Evolutionary conservation across 2,113 vertebrate genomes (phyloP).

Genomic region (Pteropus alecto): DNA sequence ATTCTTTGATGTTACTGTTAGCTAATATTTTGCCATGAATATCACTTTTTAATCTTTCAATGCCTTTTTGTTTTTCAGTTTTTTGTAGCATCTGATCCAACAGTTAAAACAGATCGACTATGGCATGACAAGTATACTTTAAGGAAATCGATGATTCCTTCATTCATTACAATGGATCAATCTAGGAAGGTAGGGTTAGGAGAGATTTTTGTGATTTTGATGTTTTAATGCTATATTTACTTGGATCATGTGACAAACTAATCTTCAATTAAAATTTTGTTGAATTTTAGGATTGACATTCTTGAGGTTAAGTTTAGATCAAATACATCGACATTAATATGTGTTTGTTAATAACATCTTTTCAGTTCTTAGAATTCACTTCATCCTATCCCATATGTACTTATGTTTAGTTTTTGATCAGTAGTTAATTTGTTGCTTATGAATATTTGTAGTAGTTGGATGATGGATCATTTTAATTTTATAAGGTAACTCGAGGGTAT

Average conservation of each 20-base stretch:
- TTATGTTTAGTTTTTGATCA: not conserved
- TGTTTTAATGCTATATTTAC: not conserved
- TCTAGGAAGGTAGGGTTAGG: constrained; percentile 90
- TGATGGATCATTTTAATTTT: not conserved
- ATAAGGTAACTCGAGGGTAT: not conserved
- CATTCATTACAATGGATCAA: constrained; percentile 98
- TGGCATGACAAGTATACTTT: constrained; percentile 99
- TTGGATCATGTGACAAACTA: fast-evolving
- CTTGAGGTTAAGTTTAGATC: not conserved
- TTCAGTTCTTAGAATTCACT: not conserved
- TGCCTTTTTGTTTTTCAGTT: constrained; percentile 84
- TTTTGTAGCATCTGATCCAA: constrained; percentile 97
- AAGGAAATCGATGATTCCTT: constrained; percentile 97
- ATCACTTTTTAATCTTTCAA: not conserved
- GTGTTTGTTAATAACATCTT: not conserved
- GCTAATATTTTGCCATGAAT: not conserved
- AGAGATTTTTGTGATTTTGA: not conserved
- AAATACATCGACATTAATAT: fast-evolving
- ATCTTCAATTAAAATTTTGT: not conserved
- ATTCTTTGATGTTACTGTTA: not conserved
- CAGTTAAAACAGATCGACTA: constrained; percentile 95
- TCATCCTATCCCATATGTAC: fast-evolving
- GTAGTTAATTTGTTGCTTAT: not conserved
- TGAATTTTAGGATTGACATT: not conserved
- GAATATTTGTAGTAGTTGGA: not conserved